Evolutionary conservation across 2,797 vertebrate species (phyloP), one percentile per base, ranked within the genome.

Genomic region (Lagocephalus sceleratus): DNA sequence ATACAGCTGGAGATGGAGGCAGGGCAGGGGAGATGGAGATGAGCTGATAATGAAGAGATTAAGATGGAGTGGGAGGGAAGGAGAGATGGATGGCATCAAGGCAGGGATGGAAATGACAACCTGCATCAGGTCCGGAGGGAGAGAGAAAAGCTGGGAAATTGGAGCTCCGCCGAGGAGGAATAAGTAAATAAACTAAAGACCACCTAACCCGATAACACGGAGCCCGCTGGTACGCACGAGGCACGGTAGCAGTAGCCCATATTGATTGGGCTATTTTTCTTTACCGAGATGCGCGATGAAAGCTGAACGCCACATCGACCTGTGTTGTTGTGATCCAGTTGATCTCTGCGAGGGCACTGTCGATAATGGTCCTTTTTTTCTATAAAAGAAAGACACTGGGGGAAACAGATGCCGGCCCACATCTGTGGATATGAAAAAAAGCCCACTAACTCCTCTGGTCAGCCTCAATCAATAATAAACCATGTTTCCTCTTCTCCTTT

Each of bases 1-100:
- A 60, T 41, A n/a, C 14, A 17, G 17, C 9, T 46, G 48, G 25
- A 29, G 51, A 47, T 3, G 50, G 55, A 69, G 60, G 50, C 57
- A 46, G 64, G 61, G 69, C 47, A 40, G 66, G 14, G 42, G 42
- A 71, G 77, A 68, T 60, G 75, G 69, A 82, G 86, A 75, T 59
- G 71, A 68, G 58, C 65, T 73, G 76, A 76, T 68, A 65, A 80
- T 64, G 62, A 65, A 80, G 66, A 73, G 66, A 84, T 83, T 68
- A 75, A 48, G 74, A 73, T 59, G 62, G 72, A 79, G 60, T 66
- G 67, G 73, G 74, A 67, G 71, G 69, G 25, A 58, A 44, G 55
- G 59, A 68, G 63, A 76, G 75, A 80, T 68, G 73, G 66, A 80
- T 76, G 69, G 51, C 55, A 59, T 65, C 51, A 59, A 68, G 62